Conservation (phyloP, 2,888 invertebrate genomes). For the Dynastes hyllus region DNA sequence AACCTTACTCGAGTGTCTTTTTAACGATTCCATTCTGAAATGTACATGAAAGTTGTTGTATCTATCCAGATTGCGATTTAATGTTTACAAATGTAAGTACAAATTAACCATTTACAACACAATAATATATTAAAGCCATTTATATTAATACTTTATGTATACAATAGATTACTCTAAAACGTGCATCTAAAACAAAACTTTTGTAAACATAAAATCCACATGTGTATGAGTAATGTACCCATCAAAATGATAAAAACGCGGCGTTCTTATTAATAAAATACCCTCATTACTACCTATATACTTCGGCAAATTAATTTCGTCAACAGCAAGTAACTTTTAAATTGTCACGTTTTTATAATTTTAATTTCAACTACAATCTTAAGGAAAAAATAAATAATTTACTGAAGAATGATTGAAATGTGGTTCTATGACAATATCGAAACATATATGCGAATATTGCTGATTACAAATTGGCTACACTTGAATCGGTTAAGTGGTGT, state of each 20-base stretch:
- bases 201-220: slow-evolving; percentile 41
- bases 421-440: slow-evolving; percentile 12
- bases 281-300: neutral
- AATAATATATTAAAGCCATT: slow-evolving; percentile 45
- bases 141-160: slow-evolving; percentile 39
- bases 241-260: slow-evolving; percentile 42
- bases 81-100: slow-evolving; percentile 36
- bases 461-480: slow-evolving; percentile 65
- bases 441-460: slow-evolving; percentile 53
- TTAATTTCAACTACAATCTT: neutral
- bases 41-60: neutral
- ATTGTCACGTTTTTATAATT: slow-evolving; percentile 31
- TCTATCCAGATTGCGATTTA: slow-evolving; percentile 18
- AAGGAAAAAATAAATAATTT: slow-evolving; percentile 42
- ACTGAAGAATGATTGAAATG: slow-evolving; percentile 23
- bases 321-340: neutral
- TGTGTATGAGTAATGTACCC: neutral
- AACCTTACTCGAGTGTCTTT: neutral
- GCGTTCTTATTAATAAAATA: neutral
- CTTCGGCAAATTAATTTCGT: neutral
- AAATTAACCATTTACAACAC: slow-evolving; percentile 27
- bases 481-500: slow-evolving; percentile 62
- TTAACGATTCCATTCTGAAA: neutral
- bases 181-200: slow-evolving; percentile 23
- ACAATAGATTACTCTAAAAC: slow-evolving; percentile 11